Evolutionary conservation across 2,113 vertebrate species (phyloP), one percentile per base, ranked within the genome.

Genomic region (Platycercus adscitus): DNA sequence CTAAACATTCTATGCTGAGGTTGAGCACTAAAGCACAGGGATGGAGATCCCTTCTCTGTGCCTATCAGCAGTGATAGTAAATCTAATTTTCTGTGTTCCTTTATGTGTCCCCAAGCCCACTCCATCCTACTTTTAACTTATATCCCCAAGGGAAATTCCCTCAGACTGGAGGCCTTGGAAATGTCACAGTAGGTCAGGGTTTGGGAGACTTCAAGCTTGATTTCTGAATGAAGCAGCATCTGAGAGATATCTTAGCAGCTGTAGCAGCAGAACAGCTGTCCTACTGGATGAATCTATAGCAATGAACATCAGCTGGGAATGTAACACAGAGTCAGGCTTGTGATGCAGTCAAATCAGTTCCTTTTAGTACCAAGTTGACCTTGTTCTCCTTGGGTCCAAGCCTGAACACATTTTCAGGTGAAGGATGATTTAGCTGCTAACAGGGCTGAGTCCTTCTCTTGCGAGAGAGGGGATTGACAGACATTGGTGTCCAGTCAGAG

Each of bases 221-320:
- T 94, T 92, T 95, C 77, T 87, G 81, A 94, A 92, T 60, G 73
- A 91, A 94, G 23, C 28, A 60, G 11, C 35, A 56, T 81, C 50
- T 71, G 50, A 89, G 70, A 60, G 17, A 65, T 21, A n/a, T 56
- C 24, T 72, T 26, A 55, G 60, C 69, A 88, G 69, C 65, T 84
- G 61, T 31, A 85, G 55, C 71, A 95, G 83, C 88, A 92, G 77
- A 68, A 39, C 39, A 69, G 19, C 65, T 87, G 85, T 94, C 58
- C 66, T 49, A n/a, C 26, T 88, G 84, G 80, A 69, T 95, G 89
- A 92, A 73, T n/a, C 17, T 78, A 75, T 65, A 88, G 25, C 50
- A 70, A 26, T 20, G 43, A 63, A 55, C 21, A 25, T 81, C 83
- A 87, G 5, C 33, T 56, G 41, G 65, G 70, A 79, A 52, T 41